These are phyloP conservation scores for Dendroctonus valens DNA, from an alignment of 1,140 invertebrate genomes.

Conservation along the genomic window DNA sequence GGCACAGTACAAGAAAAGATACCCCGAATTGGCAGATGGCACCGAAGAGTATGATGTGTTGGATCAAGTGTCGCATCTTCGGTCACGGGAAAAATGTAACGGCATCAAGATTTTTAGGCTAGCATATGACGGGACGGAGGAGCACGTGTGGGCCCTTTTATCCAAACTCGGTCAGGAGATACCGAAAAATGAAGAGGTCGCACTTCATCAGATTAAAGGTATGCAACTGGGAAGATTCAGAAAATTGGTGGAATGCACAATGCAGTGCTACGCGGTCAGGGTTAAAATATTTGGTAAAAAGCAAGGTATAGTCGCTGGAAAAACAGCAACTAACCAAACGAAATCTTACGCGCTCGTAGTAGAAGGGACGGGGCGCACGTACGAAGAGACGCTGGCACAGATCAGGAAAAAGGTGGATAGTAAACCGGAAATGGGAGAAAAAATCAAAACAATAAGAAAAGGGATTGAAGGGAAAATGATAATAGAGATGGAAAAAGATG, in stretches of 20 bases:
- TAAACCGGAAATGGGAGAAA: not conserved
- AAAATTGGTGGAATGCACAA: constrained; percentile 24
- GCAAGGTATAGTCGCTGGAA: constrained; percentile 6
- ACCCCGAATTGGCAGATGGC: constrained; percentile 12
- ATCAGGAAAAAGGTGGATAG: constrained; percentile 1
- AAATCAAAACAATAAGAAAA: constrained; percentile 7
- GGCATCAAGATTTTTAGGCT: constrained; percentile 4
- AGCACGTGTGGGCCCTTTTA: not conserved
- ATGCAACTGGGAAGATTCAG: not conserved
- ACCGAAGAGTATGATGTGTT: constrained; percentile 2
- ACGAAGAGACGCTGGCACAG: not conserved
- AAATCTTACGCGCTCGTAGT: constrained; percentile 6
- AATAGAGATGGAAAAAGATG: not conserved
- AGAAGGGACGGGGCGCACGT: not conserved
- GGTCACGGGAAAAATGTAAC: not conserved
- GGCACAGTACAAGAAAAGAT: constrained; percentile 15
- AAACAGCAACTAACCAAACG: not conserved
- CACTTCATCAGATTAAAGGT: not conserved
- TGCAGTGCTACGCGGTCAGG: constrained; percentile 1
- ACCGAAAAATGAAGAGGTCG: not conserved
- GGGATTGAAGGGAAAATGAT: constrained; percentile 4
- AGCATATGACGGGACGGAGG: not conserved
- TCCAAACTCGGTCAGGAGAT: constrained; percentile 2
- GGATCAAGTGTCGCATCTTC: constrained; percentile 1
- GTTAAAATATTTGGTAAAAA: too few relatives aligned